phyloP scores from a whole-genome alignment of 2,113 vertebrate species.

The Seriola dumerili region DNA sequence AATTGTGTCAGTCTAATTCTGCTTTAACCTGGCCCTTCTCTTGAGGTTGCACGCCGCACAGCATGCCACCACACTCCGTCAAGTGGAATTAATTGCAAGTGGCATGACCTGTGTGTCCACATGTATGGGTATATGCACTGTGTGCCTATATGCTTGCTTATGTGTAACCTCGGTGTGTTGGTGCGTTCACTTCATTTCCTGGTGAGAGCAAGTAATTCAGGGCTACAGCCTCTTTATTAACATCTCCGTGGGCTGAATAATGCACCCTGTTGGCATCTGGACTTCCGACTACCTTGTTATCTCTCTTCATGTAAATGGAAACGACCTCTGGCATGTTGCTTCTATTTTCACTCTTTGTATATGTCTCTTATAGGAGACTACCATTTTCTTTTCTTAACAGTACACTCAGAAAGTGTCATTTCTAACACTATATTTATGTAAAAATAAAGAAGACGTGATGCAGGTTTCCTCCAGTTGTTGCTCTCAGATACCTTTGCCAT shows the following conservation, averaged over 20 bases:
- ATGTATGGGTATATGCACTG: slow-evolving; percentile 2
- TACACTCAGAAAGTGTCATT: not conserved
- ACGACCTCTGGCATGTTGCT: slow-evolving; percentile 23
- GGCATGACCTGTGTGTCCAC: slow-evolving; percentile 31
- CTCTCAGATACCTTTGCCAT: not conserved
- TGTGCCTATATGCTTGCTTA: not conserved
- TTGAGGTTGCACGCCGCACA: slow-evolving; percentile 11
- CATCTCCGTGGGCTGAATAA: slow-evolving; percentile 42
- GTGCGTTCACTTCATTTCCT: slow-evolving; percentile 45
- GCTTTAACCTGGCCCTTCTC: slow-evolving; percentile 25
- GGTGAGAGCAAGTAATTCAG: slow-evolving; percentile 31
- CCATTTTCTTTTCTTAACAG: not conserved
- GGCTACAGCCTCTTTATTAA: slow-evolving; percentile 47
- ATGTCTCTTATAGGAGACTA: not conserved
- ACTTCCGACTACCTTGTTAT: slow-evolving; percentile 46
- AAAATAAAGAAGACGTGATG: not conserved
- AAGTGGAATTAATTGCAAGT: slow-evolving; percentile 32
- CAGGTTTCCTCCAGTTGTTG: not conserved
- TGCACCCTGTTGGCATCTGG: slow-evolving; percentile 34
- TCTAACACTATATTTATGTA: not conserved
- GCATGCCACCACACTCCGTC: slow-evolving; percentile 36
- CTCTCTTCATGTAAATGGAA: slow-evolving; percentile 34
- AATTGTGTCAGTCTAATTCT: slow-evolving; percentile 36
- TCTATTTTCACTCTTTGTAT: not conserved
- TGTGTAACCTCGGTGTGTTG: slow-evolving; percentile 2